Conservation (phyloP, 2,888 invertebrate species). For the Sarcophaga caerulescens region DNA sequence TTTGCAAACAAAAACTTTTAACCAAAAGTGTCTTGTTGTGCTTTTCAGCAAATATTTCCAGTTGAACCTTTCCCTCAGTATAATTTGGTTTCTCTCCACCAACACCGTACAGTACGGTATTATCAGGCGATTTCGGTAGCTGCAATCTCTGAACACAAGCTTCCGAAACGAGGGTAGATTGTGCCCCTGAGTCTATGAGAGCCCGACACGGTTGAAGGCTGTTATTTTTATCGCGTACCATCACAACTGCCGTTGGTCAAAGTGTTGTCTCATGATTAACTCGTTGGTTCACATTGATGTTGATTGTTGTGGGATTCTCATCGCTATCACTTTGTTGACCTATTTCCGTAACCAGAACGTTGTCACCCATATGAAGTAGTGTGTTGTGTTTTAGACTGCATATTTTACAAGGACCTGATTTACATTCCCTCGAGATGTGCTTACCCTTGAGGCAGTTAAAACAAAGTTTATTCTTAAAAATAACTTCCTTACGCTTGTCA, state of each 20-base stretch:
- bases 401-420: slow-evolving; percentile 31
- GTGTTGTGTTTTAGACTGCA: slow-evolving; percentile 56
- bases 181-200: slow-evolving; percentile 52
- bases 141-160: slow-evolving; percentile 40
- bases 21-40: no score
- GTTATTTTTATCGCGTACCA: slow-evolving; percentile 29
- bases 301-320: background rate
- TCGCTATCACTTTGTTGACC: background rate
- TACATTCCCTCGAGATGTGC: slow-evolving; percentile 10
- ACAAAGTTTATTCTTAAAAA: slow-evolving; percentile 42
- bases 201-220: slow-evolving; percentile 50
- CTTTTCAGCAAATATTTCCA: slow-evolving; percentile 29
- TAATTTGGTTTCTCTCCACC: slow-evolving; percentile 12
- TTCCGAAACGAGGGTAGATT: slow-evolving; percentile 50
- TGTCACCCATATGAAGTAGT: slow-evolving; percentile 31
- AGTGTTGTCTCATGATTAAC: slow-evolving; percentile 7
- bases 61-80: slow-evolving; percentile 41
- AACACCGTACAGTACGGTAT: slow-evolving; percentile 45
- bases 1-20: no score
- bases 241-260: slow-evolving; percentile 49
- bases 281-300: no score
- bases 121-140: slow-evolving; percentile 26
- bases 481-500: slow-evolving; percentile 2
- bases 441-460: slow-evolving; percentile 31
- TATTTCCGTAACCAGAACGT: no score